phyloP scores from a whole-genome alignment of 1,140 invertebrate species.

The Whitmania pigra region DNA sequence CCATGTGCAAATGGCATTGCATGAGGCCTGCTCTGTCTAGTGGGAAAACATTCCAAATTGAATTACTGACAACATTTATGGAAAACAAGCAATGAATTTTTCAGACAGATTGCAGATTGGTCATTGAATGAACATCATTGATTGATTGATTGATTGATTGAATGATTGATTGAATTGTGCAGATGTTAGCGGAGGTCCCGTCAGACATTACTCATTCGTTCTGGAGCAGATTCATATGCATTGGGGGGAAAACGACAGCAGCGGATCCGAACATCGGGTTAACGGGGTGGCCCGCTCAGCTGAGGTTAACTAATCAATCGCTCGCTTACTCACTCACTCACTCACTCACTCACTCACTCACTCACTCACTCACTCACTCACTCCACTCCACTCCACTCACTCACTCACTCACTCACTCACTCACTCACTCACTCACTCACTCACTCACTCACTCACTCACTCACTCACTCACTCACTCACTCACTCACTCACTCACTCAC shows the following conservation, averaged over 20 bases:
- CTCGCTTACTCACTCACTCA: conserved; percentile 11
- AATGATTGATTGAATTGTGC: not conserved
- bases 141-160: too few relatives aligned
- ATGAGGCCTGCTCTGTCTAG: too few relatives aligned
- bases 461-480: too few relatives aligned
- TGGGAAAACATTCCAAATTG: too few relatives aligned
- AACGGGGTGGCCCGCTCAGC: conserved; percentile 2
- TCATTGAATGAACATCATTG: too few relatives aligned
- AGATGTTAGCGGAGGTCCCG: conserved; percentile 13
- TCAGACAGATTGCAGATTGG: too few relatives aligned
- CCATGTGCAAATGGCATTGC: too few relatives aligned
- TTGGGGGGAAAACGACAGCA: conserved; percentile 16
- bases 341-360: conserved; percentile 18
- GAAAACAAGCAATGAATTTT: too few relatives aligned
- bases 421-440: conserved; percentile 18
- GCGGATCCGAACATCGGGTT: conserved; percentile 12
- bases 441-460: too few relatives aligned
- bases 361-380: conserved; percentile 6
- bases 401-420: conserved; percentile 21
- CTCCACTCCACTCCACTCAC: not conserved
- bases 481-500: too few relatives aligned
- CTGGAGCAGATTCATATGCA: conserved; percentile 18
- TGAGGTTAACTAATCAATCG: not conserved
- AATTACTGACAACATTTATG: too few relatives aligned
- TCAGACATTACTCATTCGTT: conserved; percentile 11